A percentile compares a stretch with the other conserved stretches of the same genome.
Conservation (phyloP, 2,888 invertebrate species). For the Thymelicus sylvestris region DNA sequence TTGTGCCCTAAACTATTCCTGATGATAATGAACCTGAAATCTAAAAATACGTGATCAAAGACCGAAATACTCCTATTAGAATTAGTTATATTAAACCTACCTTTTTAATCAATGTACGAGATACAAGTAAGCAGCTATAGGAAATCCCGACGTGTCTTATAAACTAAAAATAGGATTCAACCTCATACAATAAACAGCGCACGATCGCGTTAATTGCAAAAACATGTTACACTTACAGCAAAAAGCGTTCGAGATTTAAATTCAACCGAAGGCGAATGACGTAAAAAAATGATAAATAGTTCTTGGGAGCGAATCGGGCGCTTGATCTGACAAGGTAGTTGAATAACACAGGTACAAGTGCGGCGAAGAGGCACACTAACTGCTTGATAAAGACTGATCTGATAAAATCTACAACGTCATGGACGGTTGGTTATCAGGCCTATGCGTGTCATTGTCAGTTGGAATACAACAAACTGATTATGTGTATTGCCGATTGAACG, state of each 20-base stretch:
- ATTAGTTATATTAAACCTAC: too few species aligned
- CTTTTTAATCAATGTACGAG: neutral
- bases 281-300: slow-evolving; percentile 26
- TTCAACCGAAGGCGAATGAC: slow-evolving; percentile 9
- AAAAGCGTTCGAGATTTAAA: slow-evolving; percentile 21
- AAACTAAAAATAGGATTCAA: slow-evolving; percentile 1
- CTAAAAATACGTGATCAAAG: too few species aligned
- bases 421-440: slow-evolving; percentile 33
- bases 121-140: neutral
- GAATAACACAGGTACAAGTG: slow-evolving; percentile 43
- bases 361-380: slow-evolving; percentile 24
- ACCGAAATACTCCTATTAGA: too few species aligned
- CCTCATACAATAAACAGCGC: slow-evolving; percentile 14
- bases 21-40: too few species aligned
- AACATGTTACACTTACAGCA: slow-evolving; percentile 23
- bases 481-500: too few species aligned
- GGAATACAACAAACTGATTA: neutral
- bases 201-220: slow-evolving; percentile 30
- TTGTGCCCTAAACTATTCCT: too few species aligned
- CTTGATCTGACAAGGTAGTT: slow-evolving; percentile 49
- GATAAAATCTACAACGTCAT: slow-evolving; percentile 58
- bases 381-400: slow-evolving; percentile 46
- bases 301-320: slow-evolving; percentile 14
- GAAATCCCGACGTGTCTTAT: neutral
- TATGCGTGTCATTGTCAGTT: neutral